Conservation (phyloP, 2,113 vertebrate genomes). For the Shinisaurus crocodilurus region DNA sequence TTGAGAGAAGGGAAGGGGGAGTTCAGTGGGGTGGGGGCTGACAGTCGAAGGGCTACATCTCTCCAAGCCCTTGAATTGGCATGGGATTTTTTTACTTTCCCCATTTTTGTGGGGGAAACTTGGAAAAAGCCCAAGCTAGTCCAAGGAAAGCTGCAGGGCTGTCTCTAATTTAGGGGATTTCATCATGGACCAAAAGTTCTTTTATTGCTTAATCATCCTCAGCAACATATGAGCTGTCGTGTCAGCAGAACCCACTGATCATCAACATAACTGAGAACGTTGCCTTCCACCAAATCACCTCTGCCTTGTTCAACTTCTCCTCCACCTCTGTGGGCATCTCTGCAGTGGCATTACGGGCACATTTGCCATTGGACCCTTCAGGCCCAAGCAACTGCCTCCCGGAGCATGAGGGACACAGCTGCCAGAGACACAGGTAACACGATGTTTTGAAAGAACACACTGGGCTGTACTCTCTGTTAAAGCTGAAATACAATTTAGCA, state of each 20-base stretch:
- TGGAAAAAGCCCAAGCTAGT: background rate
- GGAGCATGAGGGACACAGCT: slow-evolving; percentile 74
- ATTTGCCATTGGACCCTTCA: slow-evolving; percentile 76
- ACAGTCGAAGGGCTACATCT: background rate
- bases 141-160: background rate
- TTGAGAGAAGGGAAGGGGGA: background rate
- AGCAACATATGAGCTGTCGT: slow-evolving; percentile 89
- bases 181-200: background rate
- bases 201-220: slow-evolving; percentile 10
- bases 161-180: background rate
- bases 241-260: slow-evolving; percentile 87
- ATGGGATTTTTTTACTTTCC: background rate
- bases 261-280: slow-evolving; percentile 81
- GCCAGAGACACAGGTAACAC: slow-evolving; percentile 78
- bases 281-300: slow-evolving; percentile 69
- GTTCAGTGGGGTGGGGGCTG: too few relatives aligned
- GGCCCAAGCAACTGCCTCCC: slow-evolving; percentile 79
- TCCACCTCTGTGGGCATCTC: slow-evolving; percentile 85
- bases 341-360: slow-evolving; percentile 86
- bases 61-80: background rate
- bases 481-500: background rate
- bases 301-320: slow-evolving; percentile 87
- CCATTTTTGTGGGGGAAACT: background rate
- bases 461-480: background rate
- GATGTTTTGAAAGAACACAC: background rate